Evolutionary conservation across 1,140 invertebrate species (phyloP).

Genomic region (Dreissena rostriformis): DNA sequence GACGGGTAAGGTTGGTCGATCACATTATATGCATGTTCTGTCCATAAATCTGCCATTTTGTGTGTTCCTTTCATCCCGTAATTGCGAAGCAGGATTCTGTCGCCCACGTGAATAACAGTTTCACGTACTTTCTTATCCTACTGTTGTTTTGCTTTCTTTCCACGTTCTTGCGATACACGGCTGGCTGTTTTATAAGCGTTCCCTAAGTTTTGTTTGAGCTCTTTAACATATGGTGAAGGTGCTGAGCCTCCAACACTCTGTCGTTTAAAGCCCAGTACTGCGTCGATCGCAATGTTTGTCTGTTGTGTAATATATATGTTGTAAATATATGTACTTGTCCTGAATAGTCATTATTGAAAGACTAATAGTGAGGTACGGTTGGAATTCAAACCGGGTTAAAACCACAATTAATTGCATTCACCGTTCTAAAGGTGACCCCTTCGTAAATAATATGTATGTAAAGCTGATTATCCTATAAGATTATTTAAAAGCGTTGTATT

Average conservation of each 20-base stretch:
- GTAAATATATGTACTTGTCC: too few species aligned
- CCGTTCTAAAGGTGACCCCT: too few species aligned
- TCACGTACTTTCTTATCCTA: neutral
- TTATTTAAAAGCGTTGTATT: too few species aligned
- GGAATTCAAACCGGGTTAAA: too few species aligned
- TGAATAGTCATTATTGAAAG: too few species aligned
- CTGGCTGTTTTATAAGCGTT: conserved; percentile 1
- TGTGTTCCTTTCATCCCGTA: neutral
- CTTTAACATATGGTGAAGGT: neutral
- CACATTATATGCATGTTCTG: neutral
- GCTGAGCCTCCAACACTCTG: neutral
- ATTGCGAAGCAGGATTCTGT: neutral
- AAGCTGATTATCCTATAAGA: too few species aligned
- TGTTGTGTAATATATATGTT: too few species aligned
- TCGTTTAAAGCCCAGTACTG: neutral
- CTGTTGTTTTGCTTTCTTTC: neutral
- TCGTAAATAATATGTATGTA: too few species aligned
- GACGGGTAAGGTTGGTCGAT: neutral
- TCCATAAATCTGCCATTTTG: conserved; percentile 1
- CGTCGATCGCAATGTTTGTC: neutral
- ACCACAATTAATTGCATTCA: too few species aligned
- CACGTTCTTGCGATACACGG: neutral
- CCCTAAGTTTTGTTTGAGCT: neutral
- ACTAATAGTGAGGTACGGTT: too few species aligned
- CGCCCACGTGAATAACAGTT: neutral